Evolutionary conservation across 2,113 vertebrate genomes (phyloP), one percentile per base, ranked within the genome.

Genomic region (Malurus melanocephalus): DNA sequence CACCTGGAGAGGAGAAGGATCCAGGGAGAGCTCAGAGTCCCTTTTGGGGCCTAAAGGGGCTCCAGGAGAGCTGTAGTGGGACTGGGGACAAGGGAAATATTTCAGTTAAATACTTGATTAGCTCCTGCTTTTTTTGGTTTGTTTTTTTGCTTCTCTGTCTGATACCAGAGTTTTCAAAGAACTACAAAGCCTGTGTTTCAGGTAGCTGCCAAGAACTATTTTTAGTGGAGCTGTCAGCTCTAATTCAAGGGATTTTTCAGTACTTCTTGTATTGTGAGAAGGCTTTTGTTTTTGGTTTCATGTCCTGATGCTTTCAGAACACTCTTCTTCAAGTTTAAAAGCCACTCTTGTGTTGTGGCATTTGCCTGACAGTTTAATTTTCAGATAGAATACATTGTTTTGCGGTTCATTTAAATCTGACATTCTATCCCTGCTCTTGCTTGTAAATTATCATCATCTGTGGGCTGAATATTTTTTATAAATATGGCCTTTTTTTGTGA

Each of bases 141-240:
- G 3, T 35, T 46, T 59, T 40, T 61, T 55, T 27, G 0, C 10
- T 27, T 56, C 13, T 60, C 40, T 61, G 57, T 76, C 62, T 4
- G 6, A 16, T 86, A 60, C 27, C 18, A 30, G 14, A 20, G 55
- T 79, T 93, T 88, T 81, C 49, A 67, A 75, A 68, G 80, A 67
- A 28, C 46, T 72, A 18, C 32, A 53, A 67, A 79, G 46, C 80
- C 28, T 51, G 12, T 81, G n/a, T 81, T 92, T 57, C 18, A 72
- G 55, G 64, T 35, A 57, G 45, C 83, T 93, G 86, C 53, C 59
- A 91, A 51, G 49, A 57, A 23, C 51, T 94, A 48, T 81, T 87
- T 95, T 93, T 85, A 82, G 74, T 64, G 30, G 62, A 62, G 51
- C 75, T 91, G 86, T 94, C 88, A 84, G 81, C 49, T 94, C 7